Evolutionary conservation across 2,797 vertebrate genomes (phyloP), one percentile per base, ranked within the genome.

Genomic region (Sebastes trivittatus): DNA sequence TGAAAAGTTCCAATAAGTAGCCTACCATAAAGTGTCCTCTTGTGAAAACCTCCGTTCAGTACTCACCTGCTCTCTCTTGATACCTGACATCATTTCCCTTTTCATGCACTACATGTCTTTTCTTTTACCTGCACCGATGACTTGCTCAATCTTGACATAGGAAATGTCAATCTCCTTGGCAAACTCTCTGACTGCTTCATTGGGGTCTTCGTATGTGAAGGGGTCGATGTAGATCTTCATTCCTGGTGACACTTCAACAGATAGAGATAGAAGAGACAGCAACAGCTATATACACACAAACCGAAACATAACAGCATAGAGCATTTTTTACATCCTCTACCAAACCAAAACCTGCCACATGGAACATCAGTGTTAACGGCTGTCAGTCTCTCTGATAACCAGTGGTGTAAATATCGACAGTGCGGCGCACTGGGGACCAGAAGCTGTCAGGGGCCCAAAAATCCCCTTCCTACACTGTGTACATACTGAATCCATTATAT

Each of bases 191-290:
- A 99, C 98, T 0, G 98, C 98, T 77, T 99, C 98, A 0, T 99
- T 99, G 66, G 98, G 98, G 81, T 99, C 98, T 85, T 99, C 98
- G 0, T 99, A 99, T 14, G 98, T 99, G 91, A 99, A 99, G 0
- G 98, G 98, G 78, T 99, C 98, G 0, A 99, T 99, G 83, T 99
- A 99, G 89, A 99, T 99, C 95, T 99, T 99, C 97, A 99, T 98
- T 80, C 98, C 98, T 59, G 98, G 98, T 55, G 98, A 97, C 96
- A 98, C 98, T 99, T 95, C 52, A 63, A 92, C 55, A 93, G 60
- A 93, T 63, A 93, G 64, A 89, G 56, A 88, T 4, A 75, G 32
- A 72, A 77, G 34, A 78, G 79, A 88, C 64, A 87, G 72, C 67
- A 87, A 78, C 61, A 69, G 84, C 56, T 75, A 67, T 25, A 67